Base-by-base conservation (phyloP, 2,113 vertebrate species). In the Cyprinodon variegatus region DNA sequence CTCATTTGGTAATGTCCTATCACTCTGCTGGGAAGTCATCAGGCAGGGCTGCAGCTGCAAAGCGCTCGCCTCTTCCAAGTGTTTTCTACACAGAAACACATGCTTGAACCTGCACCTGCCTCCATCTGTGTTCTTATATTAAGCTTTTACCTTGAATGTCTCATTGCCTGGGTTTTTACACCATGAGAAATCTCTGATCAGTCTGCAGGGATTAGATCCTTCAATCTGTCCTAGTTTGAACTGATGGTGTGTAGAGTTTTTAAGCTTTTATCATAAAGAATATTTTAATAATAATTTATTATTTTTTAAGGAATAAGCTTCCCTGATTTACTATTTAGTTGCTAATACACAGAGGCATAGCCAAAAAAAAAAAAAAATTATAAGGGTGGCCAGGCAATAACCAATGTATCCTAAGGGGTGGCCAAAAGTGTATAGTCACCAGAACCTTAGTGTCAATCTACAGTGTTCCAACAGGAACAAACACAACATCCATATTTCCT, bases 121-220 rank as follows among this genome's bases (percentile, higher is more conserved):
- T 83, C 70, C 57, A 45, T 62, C 81, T 36, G 43, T 45, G 43
- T 50, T 17, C 17, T 50, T 17, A 1, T 20, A 17, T 50, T 8
- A 14, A 14, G 4, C 2, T 6, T 17, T 50, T 15, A 5, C 46
- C 39, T n/a, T 46, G 14, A 62, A 17, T 45, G 73, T 62, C 48
- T 50, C 83, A 79, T 84, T 83, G 20, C 43, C 43, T 10, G 43
- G 5, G 76, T 89, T 88, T n/a, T n/a, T 83, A 77, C 83, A 88
- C 74, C 76, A 65, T 78, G 84, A 85, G 72, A 86, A 86, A 70
- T 57, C 71, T 70, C 40, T 70, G 69, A 85, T 82, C 82, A 89
- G 87, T 86, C 85, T 88, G 87, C 87, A 90, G 86, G 88, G 76
- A 79, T 79, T 76, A 79, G 11, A 83, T 68, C 83, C 38, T 43